These are phyloP conservation scores for Nymphicus hollandicus DNA, from an alignment of 2,113 vertebrate genomes.

Conservation along the genomic window DNA sequence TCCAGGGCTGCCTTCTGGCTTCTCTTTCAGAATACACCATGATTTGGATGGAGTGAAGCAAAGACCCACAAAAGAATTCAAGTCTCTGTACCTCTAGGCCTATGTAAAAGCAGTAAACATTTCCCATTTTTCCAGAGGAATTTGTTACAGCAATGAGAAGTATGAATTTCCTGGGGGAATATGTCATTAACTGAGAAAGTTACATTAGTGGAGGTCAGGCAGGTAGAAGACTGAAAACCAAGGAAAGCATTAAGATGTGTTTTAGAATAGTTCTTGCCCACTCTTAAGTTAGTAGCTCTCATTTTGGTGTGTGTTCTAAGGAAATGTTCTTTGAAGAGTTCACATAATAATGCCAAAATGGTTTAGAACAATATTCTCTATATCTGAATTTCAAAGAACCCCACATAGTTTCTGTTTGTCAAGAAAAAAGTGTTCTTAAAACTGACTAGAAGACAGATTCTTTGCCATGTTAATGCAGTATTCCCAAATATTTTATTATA, in stretches of 20 bases:
- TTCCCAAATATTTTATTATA: neutral
- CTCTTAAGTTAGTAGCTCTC: neutral
- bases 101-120: neutral
- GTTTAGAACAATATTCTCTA: neutral
- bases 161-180: neutral
- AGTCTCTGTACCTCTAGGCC: neutral
- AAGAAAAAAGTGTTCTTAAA: neutral
- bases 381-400: neutral
- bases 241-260: neutral
- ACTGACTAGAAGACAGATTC: neutral
- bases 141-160: neutral
- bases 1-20: neutral
- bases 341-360: neutral
- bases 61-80: neutral
- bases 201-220: neutral
- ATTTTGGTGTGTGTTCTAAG: neutral
- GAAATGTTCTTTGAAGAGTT: neutral
- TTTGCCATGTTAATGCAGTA: neutral
- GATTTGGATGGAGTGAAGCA: neutral
- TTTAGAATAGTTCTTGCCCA: neutral
- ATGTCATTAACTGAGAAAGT: neutral
- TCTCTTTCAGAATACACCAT: neutral
- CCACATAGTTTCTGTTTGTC: neutral
- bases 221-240: neutral
- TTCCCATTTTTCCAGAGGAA: neutral